A percentile compares a stretch with the other conserved stretches of the same genome.
These are phyloP conservation scores for Chelonia mydas DNA, from an alignment of 2,797 vertebrate species.

Conservation along the genomic window DNA sequence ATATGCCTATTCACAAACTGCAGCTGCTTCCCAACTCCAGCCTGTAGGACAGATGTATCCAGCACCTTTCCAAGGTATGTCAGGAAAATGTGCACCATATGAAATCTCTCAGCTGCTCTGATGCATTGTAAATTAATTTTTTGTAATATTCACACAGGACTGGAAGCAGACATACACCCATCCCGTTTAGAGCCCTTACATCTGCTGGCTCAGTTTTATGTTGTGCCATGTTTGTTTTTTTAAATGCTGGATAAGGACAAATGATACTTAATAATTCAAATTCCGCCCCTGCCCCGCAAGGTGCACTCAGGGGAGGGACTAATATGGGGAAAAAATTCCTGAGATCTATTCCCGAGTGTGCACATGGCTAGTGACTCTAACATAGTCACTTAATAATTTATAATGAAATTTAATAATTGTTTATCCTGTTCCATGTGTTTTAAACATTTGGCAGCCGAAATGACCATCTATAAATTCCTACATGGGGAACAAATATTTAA, in stretches of 20 bases:
- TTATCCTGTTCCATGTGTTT: not conserved
- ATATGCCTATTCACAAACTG: constrained; percentile 83
- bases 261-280: accelerated
- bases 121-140: not conserved
- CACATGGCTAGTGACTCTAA: not conserved
- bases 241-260: not conserved
- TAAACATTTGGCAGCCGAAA: no score
- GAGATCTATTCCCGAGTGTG: not conserved
- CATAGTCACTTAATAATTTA: no score
- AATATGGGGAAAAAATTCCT: not conserved
- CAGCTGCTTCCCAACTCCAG: constrained; percentile 87
- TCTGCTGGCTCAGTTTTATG: accelerated
- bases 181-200: not conserved
- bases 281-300: not conserved
- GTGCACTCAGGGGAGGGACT: not conserved
- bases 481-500: not conserved
- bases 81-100: not conserved
- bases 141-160: not conserved
- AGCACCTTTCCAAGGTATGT: constrained; percentile 90
- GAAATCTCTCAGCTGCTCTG: not conserved
- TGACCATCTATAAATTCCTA: not conserved
- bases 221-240: not conserved
- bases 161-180: not conserved
- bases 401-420: no score
- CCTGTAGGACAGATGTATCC: constrained; percentile 87